phyloP scores from a whole-genome alignment of 1,140 invertebrate genomes.

The Sminthurinus signatus region DNA sequence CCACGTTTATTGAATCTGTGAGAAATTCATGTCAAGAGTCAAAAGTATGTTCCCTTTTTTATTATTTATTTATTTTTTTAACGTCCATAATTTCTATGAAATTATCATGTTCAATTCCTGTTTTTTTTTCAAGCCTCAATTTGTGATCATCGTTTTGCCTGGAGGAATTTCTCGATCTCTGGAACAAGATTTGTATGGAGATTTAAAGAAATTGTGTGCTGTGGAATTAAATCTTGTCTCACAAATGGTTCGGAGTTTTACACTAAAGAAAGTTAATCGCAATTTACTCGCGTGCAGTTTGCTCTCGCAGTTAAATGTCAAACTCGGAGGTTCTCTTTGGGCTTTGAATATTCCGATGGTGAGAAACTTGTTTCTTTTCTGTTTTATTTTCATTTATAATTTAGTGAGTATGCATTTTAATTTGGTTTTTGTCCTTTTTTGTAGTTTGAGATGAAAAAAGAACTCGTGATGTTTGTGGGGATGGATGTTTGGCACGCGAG shows the following conservation, averaged over 20 bases:
- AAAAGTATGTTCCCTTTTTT: not conserved
- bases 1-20: not conserved
- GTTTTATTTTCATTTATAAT: not conserved
- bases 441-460: conserved; percentile 40
- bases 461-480: conserved; percentile 74
- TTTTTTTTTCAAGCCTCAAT: not conserved
- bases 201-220: not conserved
- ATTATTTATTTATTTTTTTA: not conserved
- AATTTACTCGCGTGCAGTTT: not conserved
- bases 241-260: not conserved
- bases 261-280: not conserved
- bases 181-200: not conserved
- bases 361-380: conserved; percentile 39
- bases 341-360: conserved; percentile 69
- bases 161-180: not conserved
- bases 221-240: not conserved
- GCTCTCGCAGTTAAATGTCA: conserved; percentile 73
- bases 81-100: not conserved
- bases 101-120: not conserved
- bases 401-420: not conserved
- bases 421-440: conserved; percentile 10
- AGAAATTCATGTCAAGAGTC: not conserved
- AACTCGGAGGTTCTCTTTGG: conserved; percentile 89
- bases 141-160: not conserved
- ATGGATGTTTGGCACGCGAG: conserved; percentile 65